Evolutionary conservation across 92 coral and sea anemone genomes (phyloP).

Genomic region (Epizoanthus rinbou): DNA sequence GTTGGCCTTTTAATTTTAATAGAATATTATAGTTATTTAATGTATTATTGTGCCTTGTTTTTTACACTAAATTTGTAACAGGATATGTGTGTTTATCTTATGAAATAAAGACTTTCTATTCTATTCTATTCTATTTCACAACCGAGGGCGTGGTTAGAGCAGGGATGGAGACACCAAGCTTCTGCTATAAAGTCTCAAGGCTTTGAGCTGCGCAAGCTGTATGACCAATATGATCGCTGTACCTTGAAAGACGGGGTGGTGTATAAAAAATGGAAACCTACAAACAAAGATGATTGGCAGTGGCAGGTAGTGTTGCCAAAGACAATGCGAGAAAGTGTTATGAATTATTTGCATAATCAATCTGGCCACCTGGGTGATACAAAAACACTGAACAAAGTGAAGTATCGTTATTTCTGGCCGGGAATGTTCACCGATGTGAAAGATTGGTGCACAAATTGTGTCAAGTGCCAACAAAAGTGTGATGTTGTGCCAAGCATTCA

Average conservation of each 20-base stretch:
- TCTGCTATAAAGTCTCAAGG: conserved; percentile 23
- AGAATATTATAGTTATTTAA: no score
- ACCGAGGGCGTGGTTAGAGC: conserved; percentile 26
- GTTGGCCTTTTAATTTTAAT: no score
- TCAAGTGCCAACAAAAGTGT: conserved; percentile 16
- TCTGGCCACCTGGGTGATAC: not conserved
- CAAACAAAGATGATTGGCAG: conserved; percentile 23
- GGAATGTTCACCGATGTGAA: conserved; percentile 36
- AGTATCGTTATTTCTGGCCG: conserved; percentile 23
- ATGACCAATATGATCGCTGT: conserved; percentile 37
- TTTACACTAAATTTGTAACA: no score
- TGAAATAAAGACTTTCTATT: no score
- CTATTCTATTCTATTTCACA: no score
- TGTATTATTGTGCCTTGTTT: no score
- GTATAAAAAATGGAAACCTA: conserved; percentile 30
- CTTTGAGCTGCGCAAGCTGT: conserved; percentile 19
- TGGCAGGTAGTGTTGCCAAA: not conserved
- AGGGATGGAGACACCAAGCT: conserved; percentile 15
- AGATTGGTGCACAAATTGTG: conserved; percentile 16
- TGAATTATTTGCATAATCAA: not conserved
- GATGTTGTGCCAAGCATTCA: conserved; percentile 48
- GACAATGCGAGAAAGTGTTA: not conserved
- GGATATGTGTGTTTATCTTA: no score
- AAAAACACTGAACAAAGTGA: conserved; percentile 16
- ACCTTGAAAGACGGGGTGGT: conserved; percentile 34